phyloP scores from a whole-genome alignment of 2,797 vertebrate species.

The Macropodus opercularis region DNA sequence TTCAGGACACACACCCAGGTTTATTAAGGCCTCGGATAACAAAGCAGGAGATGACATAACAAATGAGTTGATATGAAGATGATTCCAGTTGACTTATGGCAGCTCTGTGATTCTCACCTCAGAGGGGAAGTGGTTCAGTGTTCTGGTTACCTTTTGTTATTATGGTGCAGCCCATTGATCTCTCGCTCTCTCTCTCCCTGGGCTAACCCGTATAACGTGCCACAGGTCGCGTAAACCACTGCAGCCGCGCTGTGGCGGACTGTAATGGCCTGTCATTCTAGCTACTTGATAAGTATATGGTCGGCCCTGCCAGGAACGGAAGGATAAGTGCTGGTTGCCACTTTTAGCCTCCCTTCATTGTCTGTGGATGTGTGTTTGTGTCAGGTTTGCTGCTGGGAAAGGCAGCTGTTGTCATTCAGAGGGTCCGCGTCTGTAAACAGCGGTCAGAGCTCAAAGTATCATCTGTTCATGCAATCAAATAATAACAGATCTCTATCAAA shows the following conservation, averaged over 20 bases:
- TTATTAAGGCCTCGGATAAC: slow-evolving; percentile 4
- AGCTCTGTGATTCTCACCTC: slow-evolving; percentile 50
- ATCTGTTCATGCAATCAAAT: slow-evolving; percentile 32
- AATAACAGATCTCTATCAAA: slow-evolving; percentile 33
- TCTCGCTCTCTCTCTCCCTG: slow-evolving; percentile 30
- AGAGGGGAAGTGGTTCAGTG: slow-evolving; percentile 61
- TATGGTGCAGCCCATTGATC: slow-evolving; percentile 51
- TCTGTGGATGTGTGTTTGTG: slow-evolving; percentile 71
- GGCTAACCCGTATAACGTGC: slow-evolving; percentile 63
- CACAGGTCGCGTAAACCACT: slow-evolving; percentile 53
- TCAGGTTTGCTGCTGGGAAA: slow-evolving; percentile 51
- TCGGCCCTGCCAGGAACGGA: slow-evolving; percentile 70
- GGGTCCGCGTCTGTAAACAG: slow-evolving; percentile 53
- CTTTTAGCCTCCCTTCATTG: slow-evolving; percentile 83
- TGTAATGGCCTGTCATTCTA: slow-evolving; percentile 80
- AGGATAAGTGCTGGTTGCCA: slow-evolving; percentile 80
- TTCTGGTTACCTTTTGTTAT: slow-evolving; percentile 73
- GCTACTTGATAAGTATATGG: slow-evolving; percentile 81
- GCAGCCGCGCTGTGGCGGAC: slow-evolving; percentile 64
- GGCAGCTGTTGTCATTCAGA: slow-evolving; percentile 55
- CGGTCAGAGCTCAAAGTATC: slow-evolving; percentile 15
- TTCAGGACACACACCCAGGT: slow-evolving; percentile 12
- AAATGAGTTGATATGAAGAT: slow-evolving; percentile 22
- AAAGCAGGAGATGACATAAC: slow-evolving; percentile 28
- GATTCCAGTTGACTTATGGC: slow-evolving; percentile 33